phyloP scores from a whole-genome alignment of 2,797 vertebrate genomes.

The Sebastes baramenuke region DNA sequence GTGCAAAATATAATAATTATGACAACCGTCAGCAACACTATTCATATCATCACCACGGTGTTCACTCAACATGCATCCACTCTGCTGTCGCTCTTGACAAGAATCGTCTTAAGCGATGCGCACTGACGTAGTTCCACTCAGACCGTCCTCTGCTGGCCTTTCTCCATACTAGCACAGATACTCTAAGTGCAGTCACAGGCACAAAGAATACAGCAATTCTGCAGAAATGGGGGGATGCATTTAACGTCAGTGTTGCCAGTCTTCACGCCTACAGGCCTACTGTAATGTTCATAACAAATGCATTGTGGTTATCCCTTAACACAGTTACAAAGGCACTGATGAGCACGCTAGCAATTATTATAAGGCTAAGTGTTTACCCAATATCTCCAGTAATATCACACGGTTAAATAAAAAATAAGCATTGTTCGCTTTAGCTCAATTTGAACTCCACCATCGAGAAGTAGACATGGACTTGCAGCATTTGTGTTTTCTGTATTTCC shows the following conservation, averaged over 20 bases:
- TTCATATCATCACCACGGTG: not conserved
- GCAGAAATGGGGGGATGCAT: not conserved
- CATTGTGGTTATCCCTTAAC: not conserved
- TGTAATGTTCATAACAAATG: not conserved
- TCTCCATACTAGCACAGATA: not conserved
- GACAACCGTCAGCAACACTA: not conserved
- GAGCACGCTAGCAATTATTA: not conserved
- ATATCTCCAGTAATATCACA: not conserved
- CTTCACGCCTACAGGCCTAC: not conserved
- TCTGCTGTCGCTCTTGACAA: not conserved
- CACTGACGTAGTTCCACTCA: not conserved
- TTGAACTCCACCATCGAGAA: not conserved
- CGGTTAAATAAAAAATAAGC: not conserved
- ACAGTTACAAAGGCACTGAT: not conserved
- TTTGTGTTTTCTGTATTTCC: slow-evolving; percentile 1
- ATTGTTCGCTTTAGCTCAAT: not conserved
- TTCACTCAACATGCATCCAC: not conserved
- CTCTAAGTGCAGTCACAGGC: not conserved
- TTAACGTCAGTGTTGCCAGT: not conserved
- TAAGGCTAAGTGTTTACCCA: not conserved
- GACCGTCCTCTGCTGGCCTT: not conserved
- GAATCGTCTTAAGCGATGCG: not conserved
- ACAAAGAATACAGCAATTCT: not conserved
- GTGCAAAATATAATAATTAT: not conserved
- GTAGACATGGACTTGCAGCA: not conserved